Base-by-base conservation (phyloP, 2,113 vertebrate genomes). In the Stegostoma tigrinum region DNA sequence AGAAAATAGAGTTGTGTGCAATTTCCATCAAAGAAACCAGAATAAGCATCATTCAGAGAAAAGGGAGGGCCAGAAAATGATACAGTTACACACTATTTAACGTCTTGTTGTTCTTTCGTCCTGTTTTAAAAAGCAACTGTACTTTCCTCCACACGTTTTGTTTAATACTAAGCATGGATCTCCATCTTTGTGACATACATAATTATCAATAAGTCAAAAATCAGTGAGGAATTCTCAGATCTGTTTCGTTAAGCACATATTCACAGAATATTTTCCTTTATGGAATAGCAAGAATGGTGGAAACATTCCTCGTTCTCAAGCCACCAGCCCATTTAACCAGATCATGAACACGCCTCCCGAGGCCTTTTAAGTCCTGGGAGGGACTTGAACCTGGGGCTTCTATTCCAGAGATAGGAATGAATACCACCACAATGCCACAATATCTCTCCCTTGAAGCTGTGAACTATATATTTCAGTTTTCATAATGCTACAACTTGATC, bases 21-120 rank as follows among this genome's bases (percentile, higher is more conserved):
- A 45, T 95, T 95, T 67, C 42, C 93, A 95, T 95, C 38, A 72
- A 95, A 48, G 67, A 70, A 27, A 68, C 67, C 94, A 95, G 67
- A 95, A 23, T 72, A 72, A 70, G 61, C 5, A 75, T 12, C 67
- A 72, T 19, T 72, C 34, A 75, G 17, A 42, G 10, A 34, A 72
- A 5, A 34, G 42, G 38, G 45, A 94, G 67, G n/a, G 64, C 23
- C 4, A 14, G 23, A 15, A 67, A 21, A 38, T 95, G 67, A 27
- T 72, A 14, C 93, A 48, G 67, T 95, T 72, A 72, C 24, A 68
- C 68, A 27, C 30, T 24, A 70, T 38, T 70, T 94, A 70, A 90
- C 45, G 38, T 14, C 14, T 27, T 45, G 38, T 42, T 70, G 12
- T 94, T 23, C 38, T 7, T 67, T 70, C 70, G 70, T 70, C 86